Evolutionary conservation across 2,888 invertebrate species (phyloP), one percentile per base, ranked within the genome.

Genomic region (Drosophila neotestacea): DNA sequence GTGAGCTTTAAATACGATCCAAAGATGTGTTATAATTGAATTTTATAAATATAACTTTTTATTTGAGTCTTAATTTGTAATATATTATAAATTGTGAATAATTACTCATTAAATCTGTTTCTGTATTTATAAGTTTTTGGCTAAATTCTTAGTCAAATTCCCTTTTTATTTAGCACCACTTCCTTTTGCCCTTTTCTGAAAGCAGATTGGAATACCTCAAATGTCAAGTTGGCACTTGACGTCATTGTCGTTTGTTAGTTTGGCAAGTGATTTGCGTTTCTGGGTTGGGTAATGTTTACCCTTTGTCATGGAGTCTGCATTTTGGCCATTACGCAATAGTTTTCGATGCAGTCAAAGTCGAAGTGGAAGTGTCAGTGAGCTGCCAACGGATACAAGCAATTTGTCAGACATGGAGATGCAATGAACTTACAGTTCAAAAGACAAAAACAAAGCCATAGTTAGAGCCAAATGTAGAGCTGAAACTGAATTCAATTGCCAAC

Each of bases 371-470:
- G 44, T 36, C 48, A 13, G 50, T 34, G 16, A 36, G 34, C 51
- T 61, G 64, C 58, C 63, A 80, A 65, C 84, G 84, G 84, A 85
- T 85, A 70, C 85, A 51, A 85, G 85, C 76, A 85, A 85, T 84
- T 85, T 85, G 70, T 39, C 64, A 59, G 70, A 66, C 52, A 34
- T 42, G 62, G 47, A 77, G 74, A 66, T 67, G 83, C 79, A 81
- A 67, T 81, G 73, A 54, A 73, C 34, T 55, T 55, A 42, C 28
- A 38, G 46, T 28, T 34, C 41, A 34, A 44, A 46, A 38, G 39
- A 52, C 9, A 10, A 52, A 38, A 6, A 34, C 16, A 9, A 30
- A 41, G 41, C 30, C 16, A 32, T 7, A 51, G 32, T n/a, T 16
- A n/a, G n/a, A 54, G 54, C 30, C 58, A 59, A 48, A 39, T 32